Conservation (phyloP, 2,797 vertebrate genomes). For the Varecia variegata region DNA sequence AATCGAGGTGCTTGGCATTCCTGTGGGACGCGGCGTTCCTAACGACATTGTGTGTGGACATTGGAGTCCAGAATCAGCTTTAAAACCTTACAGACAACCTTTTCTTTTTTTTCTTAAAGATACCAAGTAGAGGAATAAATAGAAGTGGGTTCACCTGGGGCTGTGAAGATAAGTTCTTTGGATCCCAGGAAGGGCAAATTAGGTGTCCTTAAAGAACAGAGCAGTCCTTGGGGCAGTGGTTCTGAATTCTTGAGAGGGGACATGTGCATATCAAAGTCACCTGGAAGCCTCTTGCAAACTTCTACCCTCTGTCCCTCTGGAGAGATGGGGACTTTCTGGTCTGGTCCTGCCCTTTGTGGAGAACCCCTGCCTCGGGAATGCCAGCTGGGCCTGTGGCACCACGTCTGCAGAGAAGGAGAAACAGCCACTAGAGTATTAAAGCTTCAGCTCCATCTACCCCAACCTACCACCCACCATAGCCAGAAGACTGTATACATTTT, state of each 20-base stretch:
- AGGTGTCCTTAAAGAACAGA: background rate
- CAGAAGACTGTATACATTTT: background rate
- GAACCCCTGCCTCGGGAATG: background rate
- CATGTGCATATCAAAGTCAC: background rate
- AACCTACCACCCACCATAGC: background rate
- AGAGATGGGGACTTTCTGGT: too few relatives aligned
- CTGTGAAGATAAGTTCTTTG: background rate
- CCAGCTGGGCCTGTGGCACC: background rate
- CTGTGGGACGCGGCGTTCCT: background rate
- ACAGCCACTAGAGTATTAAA: background rate
- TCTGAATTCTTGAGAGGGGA: background rate
- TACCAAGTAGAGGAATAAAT: background rate
- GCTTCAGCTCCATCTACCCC: background rate
- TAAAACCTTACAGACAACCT: background rate
- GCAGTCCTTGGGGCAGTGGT: background rate
- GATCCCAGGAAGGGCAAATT: background rate
- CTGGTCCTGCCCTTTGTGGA: background rate
- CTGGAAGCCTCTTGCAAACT: background rate
- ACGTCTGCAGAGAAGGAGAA: background rate
- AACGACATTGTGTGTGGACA: slow-evolving; percentile 17
- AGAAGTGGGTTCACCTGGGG: background rate
- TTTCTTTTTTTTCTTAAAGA: background rate
- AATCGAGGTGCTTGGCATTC: background rate
- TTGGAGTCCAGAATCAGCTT: background rate
- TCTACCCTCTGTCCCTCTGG: background rate